Conservation (phyloP, 2,113 vertebrate genomes). For the Axis porcinus region DNA sequence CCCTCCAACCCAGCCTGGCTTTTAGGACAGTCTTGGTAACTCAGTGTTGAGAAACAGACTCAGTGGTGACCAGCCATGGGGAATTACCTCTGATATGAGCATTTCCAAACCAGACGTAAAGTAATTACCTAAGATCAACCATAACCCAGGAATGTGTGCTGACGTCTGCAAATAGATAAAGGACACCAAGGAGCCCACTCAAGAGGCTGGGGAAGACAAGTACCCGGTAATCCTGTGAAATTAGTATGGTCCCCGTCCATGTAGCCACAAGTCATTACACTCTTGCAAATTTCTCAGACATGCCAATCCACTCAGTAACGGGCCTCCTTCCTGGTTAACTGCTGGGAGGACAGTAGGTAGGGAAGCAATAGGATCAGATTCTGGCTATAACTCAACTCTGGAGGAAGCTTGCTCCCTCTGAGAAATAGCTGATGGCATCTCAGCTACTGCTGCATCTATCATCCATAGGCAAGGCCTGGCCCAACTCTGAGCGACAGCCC, state of each 20-base stretch:
- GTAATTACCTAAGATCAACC: background rate
- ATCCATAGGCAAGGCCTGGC: background rate
- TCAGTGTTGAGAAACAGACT: background rate
- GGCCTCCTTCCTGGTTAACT: constrained; percentile 30
- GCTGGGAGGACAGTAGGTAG: background rate
- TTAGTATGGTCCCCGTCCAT: background rate
- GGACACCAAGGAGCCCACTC: background rate
- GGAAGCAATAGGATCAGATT: background rate
- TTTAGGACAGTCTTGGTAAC: background rate
- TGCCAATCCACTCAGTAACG: constrained; percentile 39
- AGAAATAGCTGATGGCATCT: background rate
- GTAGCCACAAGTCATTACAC: background rate
- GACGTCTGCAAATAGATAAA: background rate
- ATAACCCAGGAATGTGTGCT: background rate
- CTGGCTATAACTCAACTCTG: background rate
- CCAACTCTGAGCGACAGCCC: background rate
- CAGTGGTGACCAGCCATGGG: background rate
- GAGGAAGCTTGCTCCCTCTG: background rate
- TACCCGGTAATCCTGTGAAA: background rate
- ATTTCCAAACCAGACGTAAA: background rate
- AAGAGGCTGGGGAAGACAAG: background rate
- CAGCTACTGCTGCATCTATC: background rate
- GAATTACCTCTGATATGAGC: background rate
- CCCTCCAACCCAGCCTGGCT: background rate
- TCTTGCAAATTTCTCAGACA: constrained; percentile 7